Conservation (phyloP, 2,113 vertebrate genomes). For the Rhynchopsitta pachyrhyncha region DNA sequence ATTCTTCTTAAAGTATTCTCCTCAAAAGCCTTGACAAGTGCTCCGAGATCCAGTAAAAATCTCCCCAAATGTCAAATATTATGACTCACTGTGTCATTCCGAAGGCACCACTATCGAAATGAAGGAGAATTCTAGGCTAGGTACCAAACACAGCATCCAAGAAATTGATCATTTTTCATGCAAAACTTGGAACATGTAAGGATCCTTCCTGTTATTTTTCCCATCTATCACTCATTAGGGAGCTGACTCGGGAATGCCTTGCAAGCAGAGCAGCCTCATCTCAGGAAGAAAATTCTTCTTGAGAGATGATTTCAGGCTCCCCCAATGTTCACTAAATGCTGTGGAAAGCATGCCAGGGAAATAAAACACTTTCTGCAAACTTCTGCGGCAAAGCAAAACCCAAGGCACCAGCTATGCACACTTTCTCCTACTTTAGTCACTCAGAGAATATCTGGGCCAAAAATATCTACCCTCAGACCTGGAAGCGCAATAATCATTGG, state of each 20-base stretch:
- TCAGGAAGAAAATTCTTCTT: conserved; percentile 32
- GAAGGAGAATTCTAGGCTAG: conserved; percentile 60
- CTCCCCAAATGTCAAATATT: conserved; percentile 65
- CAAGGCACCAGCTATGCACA: conserved; percentile 37
- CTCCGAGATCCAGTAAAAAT: conserved; percentile 54
- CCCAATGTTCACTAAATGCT: not conserved
- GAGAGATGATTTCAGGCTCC: conserved; percentile 16
- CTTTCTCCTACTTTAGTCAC: conserved; percentile 13
- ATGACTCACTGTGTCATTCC: conserved; percentile 57
- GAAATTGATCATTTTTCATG: conserved; percentile 21
- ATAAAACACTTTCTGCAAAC: conserved; percentile 44
- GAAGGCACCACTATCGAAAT: conserved; percentile 58
- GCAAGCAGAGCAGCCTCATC: conserved; percentile 41
- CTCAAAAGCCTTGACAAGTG: conserved; percentile 49
- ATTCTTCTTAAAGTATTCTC: conserved; percentile 49
- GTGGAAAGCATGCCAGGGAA: conserved; percentile 41
- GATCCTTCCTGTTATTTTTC: conserved; percentile 57
- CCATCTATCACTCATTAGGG: conserved; percentile 53
- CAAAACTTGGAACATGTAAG: conserved; percentile 41
- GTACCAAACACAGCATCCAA: conserved; percentile 62
- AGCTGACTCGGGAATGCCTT: conserved; percentile 33
- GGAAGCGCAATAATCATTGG: not conserved
- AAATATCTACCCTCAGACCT: conserved; percentile 48
- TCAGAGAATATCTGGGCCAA: conserved; percentile 29
- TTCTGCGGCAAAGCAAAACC: conserved; percentile 20